Evolutionary conservation across 2,888 invertebrate species (phyloP), one percentile per base, ranked within the genome.

Genomic region (Ectemnius lituratus): DNA sequence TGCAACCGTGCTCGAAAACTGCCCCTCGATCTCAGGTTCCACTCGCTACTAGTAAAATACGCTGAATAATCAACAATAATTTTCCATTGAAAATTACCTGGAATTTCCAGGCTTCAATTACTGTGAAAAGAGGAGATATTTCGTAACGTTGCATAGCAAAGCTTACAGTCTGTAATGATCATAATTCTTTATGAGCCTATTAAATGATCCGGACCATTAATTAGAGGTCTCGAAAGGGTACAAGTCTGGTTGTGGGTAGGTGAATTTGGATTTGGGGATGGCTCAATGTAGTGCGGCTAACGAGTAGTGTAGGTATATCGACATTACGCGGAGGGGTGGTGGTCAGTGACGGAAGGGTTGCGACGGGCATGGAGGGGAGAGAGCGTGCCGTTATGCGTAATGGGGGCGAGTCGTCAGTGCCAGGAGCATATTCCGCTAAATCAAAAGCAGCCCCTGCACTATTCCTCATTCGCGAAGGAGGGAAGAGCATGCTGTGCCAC

Each of bases 401-500:
- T 84, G 86, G 87, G 81, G 80, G 81, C 77, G 83, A 85, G 88
- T 89, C 88, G 87, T 89, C 89, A 88, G 87, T 89, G 89, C 87
- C 89, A 89, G 81, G 65, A 82, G 87, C 89, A 89, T 87, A 89
- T 86, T 87, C 85, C 86, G 86, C 86, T 89, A 89, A 89, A 89
- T 89, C 89, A 89, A 89, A 89, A 88, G 85, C 89, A 89, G 88
- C 80, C 74, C 76, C 80, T 78, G 75, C 64, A 73, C 79, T 79
- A 81, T 84, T 83, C 76, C 85, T 86, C 85, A 78, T 79, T 76
- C 62, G 73, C 58, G 76, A 75, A 79, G 79, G 74, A 78, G 79
- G 62, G 83, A 72, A 66, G 78, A 69, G 77, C 23, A 52, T 70
- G 70, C 47, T n/a, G 57, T 62, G 67, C 74, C 57, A 57, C 72